Evolutionary conservation across 2,113 vertebrate species (phyloP).

Genomic region (Pantherophis guttatus): DNA sequence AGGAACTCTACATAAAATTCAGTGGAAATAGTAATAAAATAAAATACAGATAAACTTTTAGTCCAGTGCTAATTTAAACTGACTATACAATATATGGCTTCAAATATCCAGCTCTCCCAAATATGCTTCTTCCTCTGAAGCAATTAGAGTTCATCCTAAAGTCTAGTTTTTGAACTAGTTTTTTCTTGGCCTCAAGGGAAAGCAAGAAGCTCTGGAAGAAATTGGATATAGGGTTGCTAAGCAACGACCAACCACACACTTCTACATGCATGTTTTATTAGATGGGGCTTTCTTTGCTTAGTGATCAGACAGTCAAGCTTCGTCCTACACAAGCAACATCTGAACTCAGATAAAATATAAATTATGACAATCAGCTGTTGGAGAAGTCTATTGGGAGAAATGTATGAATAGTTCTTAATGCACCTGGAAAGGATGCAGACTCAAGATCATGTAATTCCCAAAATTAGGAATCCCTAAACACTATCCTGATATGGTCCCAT

Average conservation of each 20-base stretch:
- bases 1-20: not conserved
- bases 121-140: not conserved
- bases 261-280: conserved; percentile 26
- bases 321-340: not conserved
- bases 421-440: not conserved
- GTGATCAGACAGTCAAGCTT: not conserved
- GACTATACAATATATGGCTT: not conserved
- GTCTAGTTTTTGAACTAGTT: not conserved
- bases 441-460: not conserved
- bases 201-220: not conserved
- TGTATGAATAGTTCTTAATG: not conserved
- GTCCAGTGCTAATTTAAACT: not conserved
- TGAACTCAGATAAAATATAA: conserved; percentile 16
- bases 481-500: not conserved
- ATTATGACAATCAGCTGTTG: conserved; percentile 34
- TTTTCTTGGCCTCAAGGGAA: conserved; percentile 10
- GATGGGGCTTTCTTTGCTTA: conserved; percentile 19
- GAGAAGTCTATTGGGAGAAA: conserved; percentile 14
- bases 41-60: not conserved
- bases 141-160: not conserved
- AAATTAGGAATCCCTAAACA: not conserved
- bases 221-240: conserved; percentile 51
- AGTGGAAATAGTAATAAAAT: not conserved
- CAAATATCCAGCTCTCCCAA: not conserved
- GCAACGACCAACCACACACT: conserved; percentile 49